Base-by-base conservation (phyloP, 2,797 vertebrate genomes). In the Sorex maritimensis region DNA sequence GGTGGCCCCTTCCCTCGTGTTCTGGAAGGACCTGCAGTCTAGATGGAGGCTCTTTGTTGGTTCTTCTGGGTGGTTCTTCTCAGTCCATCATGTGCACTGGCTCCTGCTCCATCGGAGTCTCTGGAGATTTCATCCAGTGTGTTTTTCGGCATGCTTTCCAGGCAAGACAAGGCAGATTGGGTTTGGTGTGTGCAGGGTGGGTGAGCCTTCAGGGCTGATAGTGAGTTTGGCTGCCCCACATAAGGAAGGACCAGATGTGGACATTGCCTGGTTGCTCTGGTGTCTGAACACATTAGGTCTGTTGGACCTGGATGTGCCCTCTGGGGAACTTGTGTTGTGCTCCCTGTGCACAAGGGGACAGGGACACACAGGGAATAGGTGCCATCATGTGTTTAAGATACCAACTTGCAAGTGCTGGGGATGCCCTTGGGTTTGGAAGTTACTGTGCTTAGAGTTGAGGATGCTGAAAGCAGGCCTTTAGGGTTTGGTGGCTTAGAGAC, bases 261-360 rank as follows among this genome's bases (percentile, higher is more conserved):
- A 44, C 23, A 46, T 10, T 24, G 92, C 46, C n/a, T 55, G 46
- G 28, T 38, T 30, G 5, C 68, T 61, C 34, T 6, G 19, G 49
- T 68, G 15, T 24, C 63, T 88, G 87, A 44, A 38, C 34, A 34
- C 23, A 5, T 0, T 74, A 34, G 8, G 0, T 58, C 72, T 80
- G 10, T 85, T 75, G 38, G 46, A 15, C 82, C 81, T 3, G 1
- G 49, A 95, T 72, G 83, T n/a, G 13, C 78, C 14, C 13, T 81
- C 1, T 83, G 52, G 74, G 75, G 69, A 81, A 49, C 28, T 81
- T 19, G 38, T 88, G 49, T 46, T 0, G 0, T 69, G 44, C 81
- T 89, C 8, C 19, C 38, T 86, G 49, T 88, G 52, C 67, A 89
- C 21, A 58, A 86, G 19, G 81, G 46, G 63, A 87, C 52, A 44